phyloP scores from a whole-genome alignment of 2,888 invertebrate species.

The Temnothorax ravouxi region DNA sequence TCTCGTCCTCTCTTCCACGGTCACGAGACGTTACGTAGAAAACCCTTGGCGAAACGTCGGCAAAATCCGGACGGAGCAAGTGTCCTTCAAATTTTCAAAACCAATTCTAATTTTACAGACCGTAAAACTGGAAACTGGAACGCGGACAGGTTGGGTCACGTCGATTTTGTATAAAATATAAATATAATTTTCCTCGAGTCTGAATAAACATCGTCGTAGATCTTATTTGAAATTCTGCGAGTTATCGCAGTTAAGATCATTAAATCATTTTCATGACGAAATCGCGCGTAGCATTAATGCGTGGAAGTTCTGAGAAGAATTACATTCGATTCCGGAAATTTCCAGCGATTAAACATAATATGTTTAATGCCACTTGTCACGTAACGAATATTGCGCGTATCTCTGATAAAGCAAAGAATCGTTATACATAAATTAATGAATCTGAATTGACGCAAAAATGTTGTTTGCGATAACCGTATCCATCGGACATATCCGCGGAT shows the following conservation, averaged over 20 bases:
- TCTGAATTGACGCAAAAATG: neutral
- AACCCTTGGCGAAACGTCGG: neutral
- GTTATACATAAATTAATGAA: constrained; percentile 20
- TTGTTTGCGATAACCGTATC: constrained; percentile 8
- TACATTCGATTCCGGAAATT: constrained; percentile 7
- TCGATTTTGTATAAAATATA: neutral
- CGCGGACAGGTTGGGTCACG: neutral
- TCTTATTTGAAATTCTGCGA: neutral
- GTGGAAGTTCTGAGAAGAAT: neutral
- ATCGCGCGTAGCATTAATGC: neutral
- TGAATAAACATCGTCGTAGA: neutral
- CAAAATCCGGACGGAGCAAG: neutral
- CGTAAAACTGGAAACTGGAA: neutral
- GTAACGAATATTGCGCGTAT: constrained; percentile 24
- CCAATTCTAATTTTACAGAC: neutral
- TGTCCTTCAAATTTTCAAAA: constrained; percentile 4
- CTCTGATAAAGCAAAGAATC: neutral
- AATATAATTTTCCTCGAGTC: neutral
- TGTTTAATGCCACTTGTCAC: neutral
- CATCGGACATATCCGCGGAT: neutral
- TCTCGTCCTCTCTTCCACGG: constrained; percentile 32
- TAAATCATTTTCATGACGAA: constrained; percentile 26
- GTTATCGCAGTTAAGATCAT: neutral
- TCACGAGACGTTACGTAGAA: constrained; percentile 8
- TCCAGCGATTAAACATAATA: neutral